Base-by-base conservation (phyloP, 1,140 invertebrate genomes). In the Zaprionus taronus region DNA sequence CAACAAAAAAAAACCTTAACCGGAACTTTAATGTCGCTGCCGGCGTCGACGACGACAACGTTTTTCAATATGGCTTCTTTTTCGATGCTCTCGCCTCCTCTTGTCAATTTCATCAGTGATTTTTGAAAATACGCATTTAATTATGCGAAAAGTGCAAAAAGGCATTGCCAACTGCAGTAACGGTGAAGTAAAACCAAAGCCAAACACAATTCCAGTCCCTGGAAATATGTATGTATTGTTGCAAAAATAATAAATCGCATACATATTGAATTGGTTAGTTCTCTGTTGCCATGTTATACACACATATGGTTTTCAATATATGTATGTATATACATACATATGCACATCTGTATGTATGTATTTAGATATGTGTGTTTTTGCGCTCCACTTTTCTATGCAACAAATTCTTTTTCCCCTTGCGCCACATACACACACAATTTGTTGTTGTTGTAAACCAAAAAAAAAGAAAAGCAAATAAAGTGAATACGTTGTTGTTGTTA, bases 331-430 rank as follows among this genome's bases (percentile, higher is more conserved):
- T 26, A 5, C 4, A 26, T 26, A 26, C 4, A 22, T 26, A 26
- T 26, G 24, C 63, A 64, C 9, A 24, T 47, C 22, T 44, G 14
- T 44, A 28, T 67, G 47, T 5, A 15, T 53, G 11, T 51, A 36
- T 11, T 34, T 3, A 34, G 31, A 34, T 34, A 2, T 66, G 34
- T 63, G 53, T 68, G 62, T 44, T 24, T 72, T 55, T 77, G 61
- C 81, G 83, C 77, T 86, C 81, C 84, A 87, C 71, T 76, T 87
- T 84, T 83, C 77, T 87, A 84, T 87, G 84, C 81, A 89, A 84
- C 75, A 81, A 79, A 89, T 81, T 83, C 41, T 55, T 60, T 72
- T 55, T 58, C 47, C 34, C 11, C 44, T 41, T 11, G 14, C 28
- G 47, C 47, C 44, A 49, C 17, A 62, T 41, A 63, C 36, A 69